These are phyloP conservation scores for Gnathonemus longibarbis DNA, from an alignment of 2,113 vertebrate species.

Conservation along the genomic window DNA sequence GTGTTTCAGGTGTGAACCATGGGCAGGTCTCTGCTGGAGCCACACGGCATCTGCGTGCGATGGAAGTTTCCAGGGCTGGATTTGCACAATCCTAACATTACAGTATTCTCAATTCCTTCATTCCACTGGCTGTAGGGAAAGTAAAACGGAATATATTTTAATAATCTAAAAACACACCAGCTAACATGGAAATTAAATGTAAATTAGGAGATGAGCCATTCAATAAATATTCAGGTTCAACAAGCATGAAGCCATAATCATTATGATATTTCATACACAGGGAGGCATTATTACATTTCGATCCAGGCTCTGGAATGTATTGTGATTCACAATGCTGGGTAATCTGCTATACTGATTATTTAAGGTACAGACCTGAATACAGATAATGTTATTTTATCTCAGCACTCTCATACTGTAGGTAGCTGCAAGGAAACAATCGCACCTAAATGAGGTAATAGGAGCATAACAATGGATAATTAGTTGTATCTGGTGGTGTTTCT, in stretches of 20 bases:
- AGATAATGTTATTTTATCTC: background rate
- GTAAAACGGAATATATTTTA: slow-evolving; percentile 5
- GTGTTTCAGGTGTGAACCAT: background rate
- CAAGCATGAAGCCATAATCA: slow-evolving; percentile 16
- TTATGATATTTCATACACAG: slow-evolving; percentile 15
- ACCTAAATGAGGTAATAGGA: background rate
- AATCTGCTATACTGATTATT: background rate
- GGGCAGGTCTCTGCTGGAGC: background rate
- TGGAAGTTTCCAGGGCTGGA: background rate
- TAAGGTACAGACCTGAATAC: background rate
- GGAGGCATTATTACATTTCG: slow-evolving; percentile 20
- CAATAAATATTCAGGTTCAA: slow-evolving; percentile 22
- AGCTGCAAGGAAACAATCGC: background rate
- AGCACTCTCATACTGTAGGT: background rate
- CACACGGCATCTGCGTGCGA: background rate
- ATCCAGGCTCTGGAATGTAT: slow-evolving; percentile 2
- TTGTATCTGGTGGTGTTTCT: background rate
- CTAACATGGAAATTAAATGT: slow-evolving; percentile 20
- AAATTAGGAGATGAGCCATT: slow-evolving; percentile 13
- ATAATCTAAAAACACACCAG: slow-evolving; percentile 18
- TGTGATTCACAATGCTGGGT: background rate
- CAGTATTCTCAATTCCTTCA: background rate
- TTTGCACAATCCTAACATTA: background rate
- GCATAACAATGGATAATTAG: background rate
- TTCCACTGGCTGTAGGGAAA: background rate